Percentiles rank a stretch among this genome's conserved stretches.
phyloP scores from a whole-genome alignment of 37 sponge, comb jelly and placozoan genomes.

The Chondrosia reniformis region DNA sequence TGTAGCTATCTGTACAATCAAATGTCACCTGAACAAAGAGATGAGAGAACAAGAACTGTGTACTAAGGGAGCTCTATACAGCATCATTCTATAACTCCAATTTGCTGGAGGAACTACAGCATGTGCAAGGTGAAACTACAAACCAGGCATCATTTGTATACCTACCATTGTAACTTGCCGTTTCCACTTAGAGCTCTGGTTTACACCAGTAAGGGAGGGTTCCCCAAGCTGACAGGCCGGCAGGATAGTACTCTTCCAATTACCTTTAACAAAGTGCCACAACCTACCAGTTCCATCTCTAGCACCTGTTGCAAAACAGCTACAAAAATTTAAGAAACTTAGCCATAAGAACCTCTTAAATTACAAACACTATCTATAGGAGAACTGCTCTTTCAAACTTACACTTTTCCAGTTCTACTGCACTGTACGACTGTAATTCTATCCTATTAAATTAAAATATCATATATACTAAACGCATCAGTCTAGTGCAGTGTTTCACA shows the following conservation, averaged over 20 bases:
- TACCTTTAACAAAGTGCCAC: constrained; percentile 41
- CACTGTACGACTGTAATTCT: constrained; percentile 5
- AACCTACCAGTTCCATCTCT: constrained; percentile 67
- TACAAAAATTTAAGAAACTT: background rate
- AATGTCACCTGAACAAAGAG: constrained; percentile 46
- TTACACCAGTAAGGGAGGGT: background rate
- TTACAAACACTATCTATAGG: background rate
- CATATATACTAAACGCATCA: background rate
- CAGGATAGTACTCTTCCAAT: constrained; percentile 42
- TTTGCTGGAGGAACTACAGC: background rate
- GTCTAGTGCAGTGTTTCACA: too few relatives aligned
- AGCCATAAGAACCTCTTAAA: background rate
- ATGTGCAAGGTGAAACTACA: constrained; percentile 8
- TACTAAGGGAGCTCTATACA: background rate
- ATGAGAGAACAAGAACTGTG: background rate
- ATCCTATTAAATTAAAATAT: background rate
- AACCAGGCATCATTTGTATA: background rate
- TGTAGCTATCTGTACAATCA: constrained; percentile 56
- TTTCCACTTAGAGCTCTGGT: constrained; percentile 28
- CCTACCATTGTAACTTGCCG: constrained; percentile 50
- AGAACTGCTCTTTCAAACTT: background rate
- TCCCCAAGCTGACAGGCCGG: constrained; percentile 6
- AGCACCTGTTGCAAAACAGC: constrained; percentile 72
- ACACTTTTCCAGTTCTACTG: constrained; percentile 15
- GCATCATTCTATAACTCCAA: background rate